A percentile compares a stretch with the other conserved stretches of the same genome.
These are phyloP conservation scores for Orestias chungarensis DNA, from an alignment of 2,797 vertebrate genomes.

Conservation along the genomic window DNA sequence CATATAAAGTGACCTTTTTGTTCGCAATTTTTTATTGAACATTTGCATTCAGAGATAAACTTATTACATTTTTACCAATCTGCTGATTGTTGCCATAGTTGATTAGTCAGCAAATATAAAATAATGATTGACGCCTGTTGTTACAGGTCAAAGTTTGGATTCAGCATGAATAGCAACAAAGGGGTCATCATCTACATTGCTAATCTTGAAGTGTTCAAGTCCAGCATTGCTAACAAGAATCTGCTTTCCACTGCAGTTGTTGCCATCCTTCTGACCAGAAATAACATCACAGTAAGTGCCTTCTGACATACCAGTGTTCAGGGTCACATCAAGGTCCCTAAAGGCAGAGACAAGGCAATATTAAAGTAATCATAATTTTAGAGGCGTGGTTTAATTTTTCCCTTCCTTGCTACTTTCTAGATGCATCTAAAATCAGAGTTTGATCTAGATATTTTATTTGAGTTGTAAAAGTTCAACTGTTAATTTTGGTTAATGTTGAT, in stretches of 20 bases:
- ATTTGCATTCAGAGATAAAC: neutral
- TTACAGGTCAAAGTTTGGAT: constrained; percentile 78
- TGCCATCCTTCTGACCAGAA: constrained; percentile 85
- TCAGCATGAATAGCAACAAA: constrained; percentile 86
- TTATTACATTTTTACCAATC: neutral
- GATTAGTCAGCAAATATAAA: neutral
- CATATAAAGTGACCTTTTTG: neutral
- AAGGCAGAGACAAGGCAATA: constrained; percentile 1
- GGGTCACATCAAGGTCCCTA: constrained; percentile 80
- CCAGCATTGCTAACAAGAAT: constrained; percentile 81
- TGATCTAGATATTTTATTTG: neutral
- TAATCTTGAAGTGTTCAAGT: constrained; percentile 83
- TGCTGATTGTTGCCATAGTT: neutral
- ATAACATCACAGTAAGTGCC: constrained; percentile 93
- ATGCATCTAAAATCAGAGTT: neutral
- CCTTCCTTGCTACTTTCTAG: neutral
- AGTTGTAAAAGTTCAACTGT: neutral
- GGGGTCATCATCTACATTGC: constrained; percentile 85
- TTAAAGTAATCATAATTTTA: neutral
- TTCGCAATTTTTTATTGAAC: neutral
- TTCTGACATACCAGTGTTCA: constrained; percentile 87
- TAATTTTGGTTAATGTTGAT: neutral
- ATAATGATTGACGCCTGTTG: neutral
- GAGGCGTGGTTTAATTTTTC: neutral
- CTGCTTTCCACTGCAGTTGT: constrained; percentile 83